Base-by-base conservation (phyloP, 2,113 vertebrate genomes). In the Pachycephala philippinensis region DNA sequence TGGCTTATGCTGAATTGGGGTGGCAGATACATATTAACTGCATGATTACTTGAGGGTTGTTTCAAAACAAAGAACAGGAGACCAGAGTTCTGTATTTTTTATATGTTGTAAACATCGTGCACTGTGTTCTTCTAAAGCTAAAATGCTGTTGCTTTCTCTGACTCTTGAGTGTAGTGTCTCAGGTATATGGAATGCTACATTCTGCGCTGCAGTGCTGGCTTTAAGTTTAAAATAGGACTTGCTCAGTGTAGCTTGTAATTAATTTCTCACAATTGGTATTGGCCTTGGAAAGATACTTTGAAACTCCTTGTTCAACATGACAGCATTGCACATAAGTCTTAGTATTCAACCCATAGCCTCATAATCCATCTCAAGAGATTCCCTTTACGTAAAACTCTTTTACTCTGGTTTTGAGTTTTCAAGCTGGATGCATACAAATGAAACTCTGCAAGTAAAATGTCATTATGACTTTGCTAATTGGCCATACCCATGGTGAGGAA, bases 371-470 rank as follows among this genome's bases (percentile, higher is more conserved):
- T 71, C 33, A 68, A 56, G n/a, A 2, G 3, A 68, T 52, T 71
- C 10, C 54, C 7, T 71, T 69, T 27, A 16, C 0, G 0, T 76
- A 52, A 60, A 79, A 75, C 11, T 61, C 45, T 18, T n/a, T 6
- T 22, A 42, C 13, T 63, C 8, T 65, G 28, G 10, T 77, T 85
- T 85, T 74, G 39, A 74, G 7, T 44, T 83, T 71, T 83, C 47
- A n/a, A 65, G 7, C 30, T 56, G 26, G 35, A 57, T 87, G 40
- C 57, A 35, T 61, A 35, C 17, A 83, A 87, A 74, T 76, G 11
- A 84, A 93, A 53, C 20, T 60, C 20, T 77, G 44, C 54, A 57
- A 76, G 39, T 80, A 49, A 70, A 59, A 80, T 54, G 31, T 87
- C 9, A 13, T 44, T 64, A 35, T 42, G 20, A 24, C 30, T 71